A percentile compares a stretch with the other conserved stretches of the same genome.
phyloP scores from a whole-genome alignment of 2,113 vertebrate genomes.

The Oryctolagus cuniculus region mOryCun1.1 NC_091442.1:18461001-18461500 shows the following conservation, averaged over 20 bases:
- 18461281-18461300: neutral
- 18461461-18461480: neutral
- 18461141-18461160: neutral
- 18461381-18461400: neutral
- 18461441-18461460: neutral
- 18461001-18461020: neutral
- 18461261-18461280: neutral
- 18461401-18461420: neutral
- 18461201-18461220: neutral
- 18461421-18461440: neutral
- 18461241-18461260: neutral
- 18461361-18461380: neutral
- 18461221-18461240: neutral
- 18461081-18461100: neutral
- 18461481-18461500: neutral
- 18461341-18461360: neutral
- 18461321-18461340: neutral
- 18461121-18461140: neutral
- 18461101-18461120: neutral
- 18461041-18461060: slow-evolving; percentile 16
- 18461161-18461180: neutral
- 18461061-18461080: neutral
- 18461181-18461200: neutral
- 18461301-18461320: neutral
- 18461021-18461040: neutral